Percentiles rank a stretch among this genome's conserved stretches.
Conservation (phyloP, 64 coral and sea anemone species). For the Montipora efflorescens region DNA sequence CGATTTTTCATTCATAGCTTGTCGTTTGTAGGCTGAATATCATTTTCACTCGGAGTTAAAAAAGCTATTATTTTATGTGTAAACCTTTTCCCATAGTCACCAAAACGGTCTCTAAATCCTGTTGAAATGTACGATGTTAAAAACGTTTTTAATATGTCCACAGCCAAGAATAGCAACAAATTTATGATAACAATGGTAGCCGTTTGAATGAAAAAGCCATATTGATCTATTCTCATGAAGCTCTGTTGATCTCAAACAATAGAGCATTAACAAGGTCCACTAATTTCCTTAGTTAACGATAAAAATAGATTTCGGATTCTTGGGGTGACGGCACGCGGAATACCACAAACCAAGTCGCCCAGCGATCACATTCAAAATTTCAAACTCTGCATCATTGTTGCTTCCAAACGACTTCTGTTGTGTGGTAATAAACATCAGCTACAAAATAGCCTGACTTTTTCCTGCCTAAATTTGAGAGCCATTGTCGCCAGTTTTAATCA, state of each 20-base stretch:
- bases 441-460: too few relatives aligned
- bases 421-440: background rate
- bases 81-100: too few relatives aligned
- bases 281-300: conserved; percentile 5
- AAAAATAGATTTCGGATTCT: conserved; percentile 7
- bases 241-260: background rate
- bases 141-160: background rate
- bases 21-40: background rate
- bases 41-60: background rate
- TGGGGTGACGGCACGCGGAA: background rate
- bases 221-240: background rate
- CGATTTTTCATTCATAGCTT: background rate
- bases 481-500: background rate
- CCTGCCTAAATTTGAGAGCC: background rate
- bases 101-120: too few relatives aligned
- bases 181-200: background rate
- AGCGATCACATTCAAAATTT: background rate
- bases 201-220: background rate
- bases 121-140: too few relatives aligned
- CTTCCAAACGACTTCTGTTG: background rate
- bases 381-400: background rate
- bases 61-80: background rate
- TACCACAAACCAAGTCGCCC: background rate
- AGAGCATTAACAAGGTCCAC: background rate
- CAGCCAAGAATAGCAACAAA: background rate